Percentiles rank a stretch among this genome's conserved stretches.
phyloP scores from a whole-genome alignment of 2,888 invertebrate species.

The Cryptocheilus praepositus region DNA sequence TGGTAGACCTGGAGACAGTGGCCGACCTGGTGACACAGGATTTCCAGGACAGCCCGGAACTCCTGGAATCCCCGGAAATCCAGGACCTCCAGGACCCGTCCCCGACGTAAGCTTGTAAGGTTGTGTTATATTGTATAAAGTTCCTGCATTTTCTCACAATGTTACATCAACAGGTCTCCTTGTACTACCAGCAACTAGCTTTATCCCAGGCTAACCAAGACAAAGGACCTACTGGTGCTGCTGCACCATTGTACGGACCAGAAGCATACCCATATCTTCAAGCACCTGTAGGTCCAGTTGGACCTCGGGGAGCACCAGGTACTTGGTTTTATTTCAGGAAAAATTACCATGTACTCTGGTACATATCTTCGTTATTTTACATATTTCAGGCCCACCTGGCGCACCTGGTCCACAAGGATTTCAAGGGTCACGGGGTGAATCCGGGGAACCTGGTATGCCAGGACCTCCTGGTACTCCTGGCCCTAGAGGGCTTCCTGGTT shows the following conservation, averaged over 20 bases:
- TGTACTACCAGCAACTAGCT: constrained; percentile 86
- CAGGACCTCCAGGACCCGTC: constrained; percentile 83
- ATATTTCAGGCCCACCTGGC: constrained; percentile 72
- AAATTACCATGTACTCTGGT: constrained; percentile 1
- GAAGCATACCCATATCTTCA: constrained; percentile 86
- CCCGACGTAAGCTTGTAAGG: constrained; percentile 83
- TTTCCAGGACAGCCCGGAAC: constrained; percentile 86
- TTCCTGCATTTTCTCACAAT: background rate
- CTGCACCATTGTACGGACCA: constrained; percentile 75
- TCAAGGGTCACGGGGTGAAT: constrained; percentile 87
- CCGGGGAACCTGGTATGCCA: constrained; percentile 84
- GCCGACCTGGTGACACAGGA: constrained; percentile 82
- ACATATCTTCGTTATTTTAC: constrained; percentile 1
- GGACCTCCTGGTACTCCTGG: constrained; percentile 79
- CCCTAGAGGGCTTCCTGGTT: constrained; percentile 82
- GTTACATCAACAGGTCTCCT: constrained; percentile 77
- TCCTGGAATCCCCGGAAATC: constrained; percentile 77
- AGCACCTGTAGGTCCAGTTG: constrained; percentile 87
- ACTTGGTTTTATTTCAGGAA: background rate
- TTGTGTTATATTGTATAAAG: background rate
- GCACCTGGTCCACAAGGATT: constrained; percentile 86
- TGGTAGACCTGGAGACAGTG: constrained; percentile 82
- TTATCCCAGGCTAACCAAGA: constrained; percentile 83
- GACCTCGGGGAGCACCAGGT: constrained; percentile 88
- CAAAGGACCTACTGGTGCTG: constrained; percentile 82